Evolutionary conservation across 2,797 vertebrate species (phyloP), one percentile per base, ranked within the genome.

Genomic region (Arctocebus calabarensis): DNA sequence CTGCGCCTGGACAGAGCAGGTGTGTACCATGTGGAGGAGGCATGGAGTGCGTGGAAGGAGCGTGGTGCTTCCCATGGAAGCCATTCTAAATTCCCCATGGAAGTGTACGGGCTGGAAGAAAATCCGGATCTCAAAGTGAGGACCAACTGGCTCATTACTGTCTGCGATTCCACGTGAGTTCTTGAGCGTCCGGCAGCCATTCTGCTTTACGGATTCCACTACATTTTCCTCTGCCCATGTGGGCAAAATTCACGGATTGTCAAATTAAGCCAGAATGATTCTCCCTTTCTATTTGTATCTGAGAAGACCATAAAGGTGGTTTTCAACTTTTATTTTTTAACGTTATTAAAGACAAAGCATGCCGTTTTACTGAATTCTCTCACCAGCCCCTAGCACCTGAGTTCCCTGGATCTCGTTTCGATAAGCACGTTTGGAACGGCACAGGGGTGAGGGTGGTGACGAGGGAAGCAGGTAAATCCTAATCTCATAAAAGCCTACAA

Each of bases 401-500:
- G 0, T 27, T 62, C 93, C 37, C 5, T 5, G 70, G 59, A 7
- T 68, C 57, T 0, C 3, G 4, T 96, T 94, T 94, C 37, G 95
- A 86, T 1, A 70, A 0, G 5, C 40, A 78, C 27, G 84, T 74
- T 82, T 61, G 25, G 13, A 96, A 77, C 5, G 27, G 45, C 1
- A 0, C 68, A 75, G 19, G 91, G 91, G 37, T 87, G 62, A 52
- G 79, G 61, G 61, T 32, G 52, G 84, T 95, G 83, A 88, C 8
- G 64, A 94, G 92, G 27, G 90, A 71, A 91, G 57, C 0, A 7
- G 66, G 45, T 48, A 95, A 92, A 86, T 61, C 52, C 92, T 97
- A 98, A 98, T 97, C 97, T 96, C 78, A 86, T 68, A 93, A 96
- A 84, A 57, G 92, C 97, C 75, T 23, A 7, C 10, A 93, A 96